Evolutionary conservation across 92 coral and sea anemone genomes (phyloP), one percentile per base, ranked within the genome.

Genomic region (Montipora capitata): DNA sequence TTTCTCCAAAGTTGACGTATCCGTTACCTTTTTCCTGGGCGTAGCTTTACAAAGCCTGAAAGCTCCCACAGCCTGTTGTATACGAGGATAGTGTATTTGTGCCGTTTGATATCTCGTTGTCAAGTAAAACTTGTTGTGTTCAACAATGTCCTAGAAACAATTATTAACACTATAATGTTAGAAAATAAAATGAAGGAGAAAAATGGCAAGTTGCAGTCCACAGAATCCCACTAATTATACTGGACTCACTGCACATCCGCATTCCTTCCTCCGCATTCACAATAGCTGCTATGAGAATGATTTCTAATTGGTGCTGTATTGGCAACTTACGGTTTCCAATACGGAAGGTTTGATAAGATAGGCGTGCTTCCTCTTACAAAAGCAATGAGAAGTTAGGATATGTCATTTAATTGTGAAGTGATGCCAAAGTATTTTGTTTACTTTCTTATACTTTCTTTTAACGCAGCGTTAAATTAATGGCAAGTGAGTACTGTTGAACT

Each of bases 361-460:
- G 65, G 11, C 65, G 65, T 59, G 65, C 65, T 59, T 59, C n/a
- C 65, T 59, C 65, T 59, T 59, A 59, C 65, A 59, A 59, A 59
- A 59, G 65, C 65, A 59, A n/a, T 2, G 65, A 59, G 65, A 59
- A 59, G 65, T 59, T 59, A 59, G 65, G 6, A 59, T 5, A 59
- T 59, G 7, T 59, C 65, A n/a, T 59, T n/a, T 59, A 4, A 59
- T 59, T 59, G 18, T 59, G 65, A 9, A 59, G 65, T 59, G 65
- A 9, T 59, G 3, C 15, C 65, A 59, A 59, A 59, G 65, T 2
- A 59, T 59, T 59, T 59, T 59, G 65, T n/a, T 59, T 4, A 59
- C 65, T 13, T 13, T 59, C 4, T 9, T 59, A 5, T 58, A 12
- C 64, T 58, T 58, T 58, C 64, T 58, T 12, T 9, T 4, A 59